A percentile compares a stretch with the other conserved stretches of the same genome.
These are phyloP conservation scores for Alca torda DNA, from an alignment of 2,797 vertebrate species.

Conservation along the genomic window DNA sequence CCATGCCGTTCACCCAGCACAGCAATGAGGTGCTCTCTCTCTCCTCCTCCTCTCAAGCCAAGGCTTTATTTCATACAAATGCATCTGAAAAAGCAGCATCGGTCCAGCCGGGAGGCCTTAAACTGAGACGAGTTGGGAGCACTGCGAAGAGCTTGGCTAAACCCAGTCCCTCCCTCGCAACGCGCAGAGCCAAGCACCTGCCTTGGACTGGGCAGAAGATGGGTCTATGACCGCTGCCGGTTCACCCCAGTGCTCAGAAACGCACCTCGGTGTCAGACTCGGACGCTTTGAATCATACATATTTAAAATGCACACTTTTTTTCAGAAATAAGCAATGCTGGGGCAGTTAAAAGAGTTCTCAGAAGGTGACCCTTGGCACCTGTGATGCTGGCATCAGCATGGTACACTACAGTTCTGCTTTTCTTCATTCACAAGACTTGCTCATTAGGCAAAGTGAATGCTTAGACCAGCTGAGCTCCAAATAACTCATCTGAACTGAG, in stretches of 20 bases:
- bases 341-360: background rate
- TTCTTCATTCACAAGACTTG: background rate
- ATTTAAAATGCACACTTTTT: background rate
- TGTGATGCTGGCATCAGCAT: fast-evolving
- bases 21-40: background rate
- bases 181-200: fast-evolving
- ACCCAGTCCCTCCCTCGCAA: background rate
- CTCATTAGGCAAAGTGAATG: background rate
- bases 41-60: background rate
- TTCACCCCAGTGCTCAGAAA: fast-evolving
- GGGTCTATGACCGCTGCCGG: fast-evolving
- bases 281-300: fast-evolving
- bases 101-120: background rate
- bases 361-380: fast-evolving
- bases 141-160: background rate
- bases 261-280: fast-evolving
- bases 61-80: background rate
- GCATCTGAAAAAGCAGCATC: background rate
- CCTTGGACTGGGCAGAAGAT: background rate
- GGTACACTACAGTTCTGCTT: fast-evolving
- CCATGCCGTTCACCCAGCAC: background rate
- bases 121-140: background rate
- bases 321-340: background rate
- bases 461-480: background rate
- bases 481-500: background rate